Evolutionary conservation across 2,797 vertebrate genomes (phyloP).

Genomic region (Artibeus jamaicensis): DNA sequence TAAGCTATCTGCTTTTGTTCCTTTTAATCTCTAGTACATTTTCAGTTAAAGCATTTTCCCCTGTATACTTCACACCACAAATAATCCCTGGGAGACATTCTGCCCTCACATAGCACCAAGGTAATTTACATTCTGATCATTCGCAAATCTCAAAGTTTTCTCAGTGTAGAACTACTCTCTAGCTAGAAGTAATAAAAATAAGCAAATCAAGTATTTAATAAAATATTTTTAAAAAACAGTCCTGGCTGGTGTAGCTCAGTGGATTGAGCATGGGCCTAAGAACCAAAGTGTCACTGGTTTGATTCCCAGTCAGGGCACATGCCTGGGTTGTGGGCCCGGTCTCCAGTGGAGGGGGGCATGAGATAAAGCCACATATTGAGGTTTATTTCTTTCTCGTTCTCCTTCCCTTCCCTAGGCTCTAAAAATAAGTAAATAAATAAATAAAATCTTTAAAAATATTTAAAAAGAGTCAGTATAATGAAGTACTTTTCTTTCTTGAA

Average conservation of each 20-base stretch:
- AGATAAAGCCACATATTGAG: no score
- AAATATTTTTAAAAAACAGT: background rate
- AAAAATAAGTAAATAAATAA: no score
- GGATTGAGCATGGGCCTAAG: no score
- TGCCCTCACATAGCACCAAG: background rate
- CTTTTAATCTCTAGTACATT: background rate
- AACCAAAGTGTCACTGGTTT: no score
- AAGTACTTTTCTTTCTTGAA: background rate
- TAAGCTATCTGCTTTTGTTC: background rate
- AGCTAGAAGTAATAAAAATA: background rate
- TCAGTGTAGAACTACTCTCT: background rate
- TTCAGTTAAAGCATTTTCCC: background rate
- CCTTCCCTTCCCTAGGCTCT: no score
- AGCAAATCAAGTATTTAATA: background rate
- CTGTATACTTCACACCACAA: background rate
- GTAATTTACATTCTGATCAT: background rate
- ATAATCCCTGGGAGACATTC: background rate
- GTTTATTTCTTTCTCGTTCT: no score
- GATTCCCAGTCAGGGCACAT: no score
- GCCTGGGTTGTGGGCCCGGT: no score
- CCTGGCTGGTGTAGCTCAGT: no score
- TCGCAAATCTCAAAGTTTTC: background rate
- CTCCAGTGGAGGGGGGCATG: no score
- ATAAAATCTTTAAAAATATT: no score
- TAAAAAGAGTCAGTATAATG: background rate